Evolutionary conservation across 1,140 invertebrate species (phyloP).

Genomic region (Hyphantria cunea): DNA sequence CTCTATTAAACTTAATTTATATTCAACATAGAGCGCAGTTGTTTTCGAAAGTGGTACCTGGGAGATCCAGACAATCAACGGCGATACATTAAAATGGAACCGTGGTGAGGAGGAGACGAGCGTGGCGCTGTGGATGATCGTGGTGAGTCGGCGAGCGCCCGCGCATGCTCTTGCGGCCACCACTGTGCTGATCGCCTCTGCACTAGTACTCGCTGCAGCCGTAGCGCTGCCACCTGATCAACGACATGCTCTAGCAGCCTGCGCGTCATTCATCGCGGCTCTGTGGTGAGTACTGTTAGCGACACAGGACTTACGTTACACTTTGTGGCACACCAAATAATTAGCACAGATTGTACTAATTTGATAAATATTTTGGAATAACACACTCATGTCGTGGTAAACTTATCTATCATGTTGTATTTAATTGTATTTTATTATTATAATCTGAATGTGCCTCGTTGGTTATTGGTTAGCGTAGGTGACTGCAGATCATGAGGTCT

Average conservation of each 20-base stretch:
- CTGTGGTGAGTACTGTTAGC: slow-evolving; percentile 44
- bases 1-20: no score
- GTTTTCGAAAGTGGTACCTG: slow-evolving; percentile 58
- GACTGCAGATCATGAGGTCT: no score
- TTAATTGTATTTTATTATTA: no score
- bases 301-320: not conserved
- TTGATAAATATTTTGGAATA: no score
- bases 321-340: not conserved
- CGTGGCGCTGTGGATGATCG: slow-evolving; percentile 44
- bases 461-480: no score
- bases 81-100: slow-evolving; percentile 26
- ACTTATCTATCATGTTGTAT: no score
- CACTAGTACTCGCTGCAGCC: slow-evolving; percentile 47
- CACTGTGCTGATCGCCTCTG: slow-evolving; percentile 40
- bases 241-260: slow-evolving; percentile 46
- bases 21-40: slow-evolving; percentile 10
- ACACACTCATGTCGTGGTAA: no score
- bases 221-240: slow-evolving; percentile 47
- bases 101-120: slow-evolving; percentile 32
- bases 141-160: slow-evolving; percentile 48
- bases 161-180: slow-evolving; percentile 47
- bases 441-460: no score
- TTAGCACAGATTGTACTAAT: not conserved
- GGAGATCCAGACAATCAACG: slow-evolving; percentile 46
- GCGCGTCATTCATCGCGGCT: slow-evolving; percentile 48